Conservation (phyloP, 1,140 invertebrate genomes). For the Micrasema minimum region DNA sequence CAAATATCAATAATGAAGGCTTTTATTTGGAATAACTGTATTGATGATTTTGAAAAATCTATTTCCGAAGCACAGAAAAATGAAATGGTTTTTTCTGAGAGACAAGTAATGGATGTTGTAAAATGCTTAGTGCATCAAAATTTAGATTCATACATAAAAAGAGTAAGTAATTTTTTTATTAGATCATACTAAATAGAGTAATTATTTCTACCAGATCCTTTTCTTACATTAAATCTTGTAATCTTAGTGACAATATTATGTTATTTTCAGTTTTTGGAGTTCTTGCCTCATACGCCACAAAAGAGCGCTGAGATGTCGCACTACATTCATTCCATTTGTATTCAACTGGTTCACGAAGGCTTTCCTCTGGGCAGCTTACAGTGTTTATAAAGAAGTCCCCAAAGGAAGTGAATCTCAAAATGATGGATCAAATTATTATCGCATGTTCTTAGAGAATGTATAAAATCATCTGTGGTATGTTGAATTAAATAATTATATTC, state of each 20-base stretch:
- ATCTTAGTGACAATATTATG: not conserved
- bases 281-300: conserved; percentile 57
- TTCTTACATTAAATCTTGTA: too few relatives aligned
- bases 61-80: conserved; percentile 54
- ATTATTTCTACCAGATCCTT: not conserved
- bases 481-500: too few relatives aligned
- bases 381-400: conserved; percentile 62
- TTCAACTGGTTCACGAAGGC: conserved; percentile 61
- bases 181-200: too few relatives aligned
- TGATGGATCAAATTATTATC: conserved; percentile 60
- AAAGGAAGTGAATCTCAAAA: conserved; percentile 61
- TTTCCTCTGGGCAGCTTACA: conserved; percentile 59
- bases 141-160: conserved; percentile 56
- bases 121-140: conserved; percentile 58
- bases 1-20: conserved; percentile 62
- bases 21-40: conserved; percentile 65
- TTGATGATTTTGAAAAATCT: conserved; percentile 58
- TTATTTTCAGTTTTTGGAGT: conserved; percentile 56
- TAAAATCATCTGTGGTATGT: conserved; percentile 62
- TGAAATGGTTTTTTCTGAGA: conserved; percentile 57
- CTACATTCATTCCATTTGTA: conserved; percentile 60
- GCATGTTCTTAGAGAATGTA: conserved; percentile 63
- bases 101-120: conserved; percentile 66
- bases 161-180: conserved; percentile 52
- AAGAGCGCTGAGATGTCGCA: conserved; percentile 57